phyloP scores from a whole-genome alignment of 2,113 vertebrate species.

The Jacana jacana region DNA sequence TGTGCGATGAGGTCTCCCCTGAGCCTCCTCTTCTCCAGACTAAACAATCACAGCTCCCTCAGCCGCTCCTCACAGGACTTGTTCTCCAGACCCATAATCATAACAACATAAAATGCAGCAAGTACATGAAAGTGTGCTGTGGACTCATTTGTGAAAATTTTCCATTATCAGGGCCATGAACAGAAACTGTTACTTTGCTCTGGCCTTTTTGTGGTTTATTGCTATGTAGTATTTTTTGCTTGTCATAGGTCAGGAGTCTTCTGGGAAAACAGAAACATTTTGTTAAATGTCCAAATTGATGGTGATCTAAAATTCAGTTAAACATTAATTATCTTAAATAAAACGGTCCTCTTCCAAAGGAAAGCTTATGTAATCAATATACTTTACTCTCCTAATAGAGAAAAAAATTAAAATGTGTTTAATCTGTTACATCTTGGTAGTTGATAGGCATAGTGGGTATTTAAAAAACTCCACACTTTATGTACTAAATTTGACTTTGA shows the following conservation, averaged over 20 bases:
- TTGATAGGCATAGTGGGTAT: background rate
- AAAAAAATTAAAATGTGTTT: background rate
- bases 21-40: no score
- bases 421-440: background rate
- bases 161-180: background rate
- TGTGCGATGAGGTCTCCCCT: no score
- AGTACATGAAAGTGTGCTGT: background rate
- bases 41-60: no score
- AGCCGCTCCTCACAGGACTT: no score
- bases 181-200: background rate
- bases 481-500: background rate
- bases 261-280: background rate
- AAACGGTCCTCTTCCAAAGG: background rate
- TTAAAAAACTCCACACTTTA: background rate
- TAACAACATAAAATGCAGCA: background rate
- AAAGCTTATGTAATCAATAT: background rate
- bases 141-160: background rate
- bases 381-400: background rate
- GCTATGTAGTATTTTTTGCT: background rate
- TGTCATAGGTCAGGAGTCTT: background rate
- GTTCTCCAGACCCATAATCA: background rate
- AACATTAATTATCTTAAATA: background rate
- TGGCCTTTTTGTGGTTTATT: background rate
- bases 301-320: background rate
- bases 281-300: background rate